Conservation (phyloP, 2,797 vertebrate species). For the Aldrovandia affinis region DNA sequence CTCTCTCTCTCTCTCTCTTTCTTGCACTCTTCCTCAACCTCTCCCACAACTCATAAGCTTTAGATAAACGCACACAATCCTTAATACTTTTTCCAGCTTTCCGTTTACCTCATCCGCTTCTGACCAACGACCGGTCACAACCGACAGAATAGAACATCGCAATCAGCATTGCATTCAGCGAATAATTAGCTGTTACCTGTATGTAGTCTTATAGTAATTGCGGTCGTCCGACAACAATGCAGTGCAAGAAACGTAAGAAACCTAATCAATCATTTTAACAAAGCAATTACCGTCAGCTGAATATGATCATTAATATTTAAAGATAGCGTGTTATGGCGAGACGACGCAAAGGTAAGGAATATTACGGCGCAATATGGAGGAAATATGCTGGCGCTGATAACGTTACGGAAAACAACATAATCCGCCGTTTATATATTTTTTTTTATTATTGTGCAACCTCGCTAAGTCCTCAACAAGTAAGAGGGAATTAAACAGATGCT, state of each 20-base stretch:
- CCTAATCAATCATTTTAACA: neutral
- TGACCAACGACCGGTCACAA: neutral
- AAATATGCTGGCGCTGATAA: neutral
- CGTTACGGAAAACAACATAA: neutral
- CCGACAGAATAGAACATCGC: neutral
- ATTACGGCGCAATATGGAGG: neutral
- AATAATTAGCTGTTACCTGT: neutral
- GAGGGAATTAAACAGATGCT: neutral
- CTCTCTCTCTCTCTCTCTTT: conserved; percentile 51
- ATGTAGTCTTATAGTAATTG: neutral
- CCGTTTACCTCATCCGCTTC: neutral
- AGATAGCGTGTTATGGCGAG: neutral
- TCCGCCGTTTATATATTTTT: neutral
- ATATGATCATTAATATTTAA: neutral
- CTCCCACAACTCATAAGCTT: neutral
- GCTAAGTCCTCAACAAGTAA: neutral
- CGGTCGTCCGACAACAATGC: neutral
- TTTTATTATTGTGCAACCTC: neutral
- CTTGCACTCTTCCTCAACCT: conserved; percentile 58
- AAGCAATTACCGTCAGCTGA: neutral
- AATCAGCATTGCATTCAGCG: neutral
- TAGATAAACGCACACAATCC: neutral
- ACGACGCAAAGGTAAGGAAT: neutral
- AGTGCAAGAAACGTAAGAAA: neutral
- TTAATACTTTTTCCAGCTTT: neutral